Conservation (phyloP, 2,888 invertebrate species). For the Belgica antarctica region DNA sequence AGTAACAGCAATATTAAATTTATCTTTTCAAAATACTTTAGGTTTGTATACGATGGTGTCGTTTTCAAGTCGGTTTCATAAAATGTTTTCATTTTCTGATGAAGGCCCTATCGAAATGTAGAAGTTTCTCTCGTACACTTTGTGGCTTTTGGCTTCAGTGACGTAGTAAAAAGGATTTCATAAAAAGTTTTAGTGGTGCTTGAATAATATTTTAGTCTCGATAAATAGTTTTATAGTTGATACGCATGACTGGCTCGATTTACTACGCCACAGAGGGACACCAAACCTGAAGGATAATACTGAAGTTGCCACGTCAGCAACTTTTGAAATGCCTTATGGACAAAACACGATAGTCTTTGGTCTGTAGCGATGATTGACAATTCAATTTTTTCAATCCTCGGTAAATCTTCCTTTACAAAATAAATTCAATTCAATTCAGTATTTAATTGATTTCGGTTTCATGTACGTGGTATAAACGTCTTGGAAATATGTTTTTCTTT, state of each 20-base stretch:
- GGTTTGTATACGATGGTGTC: constrained; percentile 18
- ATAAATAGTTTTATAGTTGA: no score
- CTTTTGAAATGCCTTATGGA: no score
- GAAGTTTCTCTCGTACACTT: no score
- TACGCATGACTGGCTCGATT: no score
- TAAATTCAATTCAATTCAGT: not conserved
- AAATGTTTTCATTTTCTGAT: no score
- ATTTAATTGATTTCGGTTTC: constrained; percentile 21
- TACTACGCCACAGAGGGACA: no score
- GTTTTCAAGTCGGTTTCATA: no score
- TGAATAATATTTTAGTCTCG: no score
- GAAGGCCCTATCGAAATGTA: not conserved
- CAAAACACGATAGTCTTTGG: constrained; percentile 10
- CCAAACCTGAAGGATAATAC: no score
- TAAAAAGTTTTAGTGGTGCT: no score
- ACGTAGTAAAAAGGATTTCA: not conserved
- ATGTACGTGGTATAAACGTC: not conserved
- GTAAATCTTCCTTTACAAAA: not conserved
- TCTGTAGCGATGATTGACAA: constrained; percentile 11
- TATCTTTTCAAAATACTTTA: not conserved
- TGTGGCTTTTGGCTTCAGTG: not conserved
- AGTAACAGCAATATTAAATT: not conserved
- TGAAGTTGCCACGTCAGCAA: no score
- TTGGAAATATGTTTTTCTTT: not conserved
- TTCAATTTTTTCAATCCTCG: constrained; percentile 12